Percentiles rank a stretch among this genome's conserved stretches.
phyloP scores from a whole-genome alignment of 2,113 vertebrate genomes.

The Tenrec ecaudatus region DNA sequence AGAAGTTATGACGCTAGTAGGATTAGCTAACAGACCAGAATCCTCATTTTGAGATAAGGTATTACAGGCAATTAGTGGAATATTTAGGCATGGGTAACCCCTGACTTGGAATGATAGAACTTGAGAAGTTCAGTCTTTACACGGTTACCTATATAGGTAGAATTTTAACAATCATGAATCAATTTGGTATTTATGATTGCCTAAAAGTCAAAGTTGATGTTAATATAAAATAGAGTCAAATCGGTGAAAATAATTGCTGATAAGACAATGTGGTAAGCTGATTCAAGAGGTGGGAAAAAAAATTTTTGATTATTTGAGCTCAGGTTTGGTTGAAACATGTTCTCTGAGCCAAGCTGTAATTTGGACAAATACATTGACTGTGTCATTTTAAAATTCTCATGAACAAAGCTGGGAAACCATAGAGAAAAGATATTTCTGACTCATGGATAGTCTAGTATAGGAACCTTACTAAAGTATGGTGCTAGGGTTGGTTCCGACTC shows the following conservation, averaged over 20 bases:
- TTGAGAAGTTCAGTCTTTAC: slow-evolving; percentile 15
- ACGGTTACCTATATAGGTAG: not conserved
- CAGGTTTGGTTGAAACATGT: not conserved
- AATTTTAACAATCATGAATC: not conserved
- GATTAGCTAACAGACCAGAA: slow-evolving; percentile 52
- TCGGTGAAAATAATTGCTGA: not conserved
- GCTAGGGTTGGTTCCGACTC: too few relatives aligned
- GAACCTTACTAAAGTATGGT: too few relatives aligned
- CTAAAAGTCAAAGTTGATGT: not conserved
- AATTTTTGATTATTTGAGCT: not conserved
- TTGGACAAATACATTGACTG: not conserved
- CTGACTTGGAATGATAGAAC: slow-evolving; percentile 25
- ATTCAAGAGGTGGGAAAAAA: not conserved
- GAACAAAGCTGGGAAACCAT: not conserved
- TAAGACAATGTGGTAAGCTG: not conserved
- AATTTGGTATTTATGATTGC: not conserved
- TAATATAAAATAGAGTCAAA: slow-evolving; percentile 16
- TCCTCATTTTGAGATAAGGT: slow-evolving; percentile 51
- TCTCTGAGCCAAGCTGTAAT: not conserved
- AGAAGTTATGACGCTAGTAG: slow-evolving; percentile 12
- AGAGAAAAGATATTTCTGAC: not conserved
- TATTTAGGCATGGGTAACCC: slow-evolving; percentile 43
- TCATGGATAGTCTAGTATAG: not conserved
- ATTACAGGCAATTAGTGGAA: slow-evolving; percentile 1
- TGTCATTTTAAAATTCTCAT: not conserved